Conservation (phyloP, 2,888 invertebrate genomes). For the Microctonus brassicae region DNA sequence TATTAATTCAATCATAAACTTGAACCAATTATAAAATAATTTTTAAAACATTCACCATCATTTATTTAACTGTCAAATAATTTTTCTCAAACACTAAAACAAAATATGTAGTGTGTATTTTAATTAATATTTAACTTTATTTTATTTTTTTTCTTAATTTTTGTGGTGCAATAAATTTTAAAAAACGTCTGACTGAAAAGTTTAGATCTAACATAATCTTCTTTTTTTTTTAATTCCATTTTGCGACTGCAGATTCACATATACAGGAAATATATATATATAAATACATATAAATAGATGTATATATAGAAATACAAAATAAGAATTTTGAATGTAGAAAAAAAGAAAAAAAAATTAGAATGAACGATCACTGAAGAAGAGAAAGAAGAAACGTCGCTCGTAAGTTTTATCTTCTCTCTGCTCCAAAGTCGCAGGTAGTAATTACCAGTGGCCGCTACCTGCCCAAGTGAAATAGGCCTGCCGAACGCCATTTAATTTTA, state of each 20-base stretch:
- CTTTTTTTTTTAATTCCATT: neutral
- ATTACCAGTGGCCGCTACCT: conserved; percentile 70
- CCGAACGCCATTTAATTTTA: conserved; percentile 69
- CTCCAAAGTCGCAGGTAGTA: conserved; percentile 62
- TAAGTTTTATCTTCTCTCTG: conserved; percentile 55
- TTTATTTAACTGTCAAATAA: conserved; percentile 7
- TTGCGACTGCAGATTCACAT: no score
- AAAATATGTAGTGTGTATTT: neutral
- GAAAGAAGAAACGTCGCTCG: conserved; percentile 42
- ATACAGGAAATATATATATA: neutral
- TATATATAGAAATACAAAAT: neutral
- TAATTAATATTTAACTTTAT: conserved; percentile 25
- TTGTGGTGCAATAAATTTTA: conserved; percentile 25
- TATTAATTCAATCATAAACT: conserved; percentile 4
- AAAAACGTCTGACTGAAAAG: conserved; percentile 12
- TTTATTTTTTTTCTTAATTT: conserved; percentile 26
- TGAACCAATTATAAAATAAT: neutral
- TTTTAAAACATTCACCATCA: conserved; percentile 7
- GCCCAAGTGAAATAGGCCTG: conserved; percentile 66
- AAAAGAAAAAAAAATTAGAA: neutral
- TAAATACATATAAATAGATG: neutral
- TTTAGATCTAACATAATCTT: neutral
- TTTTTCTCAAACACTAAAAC: conserved; percentile 14
- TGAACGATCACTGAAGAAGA: conserved; percentile 14
- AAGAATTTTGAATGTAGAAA: neutral